Base-by-base conservation (phyloP, 2,888 invertebrate genomes). In the Cinara cedri region DNA sequence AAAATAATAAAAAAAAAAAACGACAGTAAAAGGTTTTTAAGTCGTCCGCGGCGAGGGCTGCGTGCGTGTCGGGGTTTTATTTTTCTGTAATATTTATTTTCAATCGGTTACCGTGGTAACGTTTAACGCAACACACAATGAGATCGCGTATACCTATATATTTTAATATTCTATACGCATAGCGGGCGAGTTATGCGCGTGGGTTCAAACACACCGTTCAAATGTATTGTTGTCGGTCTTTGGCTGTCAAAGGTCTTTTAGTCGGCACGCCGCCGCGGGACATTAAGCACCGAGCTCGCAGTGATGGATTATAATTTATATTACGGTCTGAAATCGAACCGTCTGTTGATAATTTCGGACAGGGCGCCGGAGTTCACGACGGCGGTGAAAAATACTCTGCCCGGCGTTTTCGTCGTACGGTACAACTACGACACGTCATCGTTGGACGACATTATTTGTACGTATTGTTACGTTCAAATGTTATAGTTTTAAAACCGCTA, bases 391-490 rank as follows among this genome's bases (percentile, higher is more conserved):
- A 78, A 78, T 16, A 78, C 78, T 2, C 34, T 78, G 42, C 60
- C 78, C n/a, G 78, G 78, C n/a, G 68, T 78, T 6, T 78, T 78
- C 13, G 70, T 78, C 13, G 78, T 78, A 1, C n/a, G 78, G 13
- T 78, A 78, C 16, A 78, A 70, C 21, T 78, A 78, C 10, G 78
- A 78, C 16, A 70, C 78, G 16, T 78, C 78, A 0, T 78, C 78
- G 19, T 14, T 78, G 42, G 78, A 78, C n/a, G 78, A 78, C 42
- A 78, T 78, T 24, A 78, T 78, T 1, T 78, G 78, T 78, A 70
- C 60, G 78, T 78, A 78, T n/a, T n/a, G n/a, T n/a, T n/a, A n/a
- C n/a, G n/a, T n/a, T n/a, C n/a, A n/a, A n/a, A n/a, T n/a, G n/a
- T n/a, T n/a, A n/a, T n/a, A n/a, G n/a, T n/a, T n/a, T n/a, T n/a